Evolutionary conservation across 1,140 invertebrate species (phyloP).

Genomic region (Protaetia brevitarsis): DNA sequence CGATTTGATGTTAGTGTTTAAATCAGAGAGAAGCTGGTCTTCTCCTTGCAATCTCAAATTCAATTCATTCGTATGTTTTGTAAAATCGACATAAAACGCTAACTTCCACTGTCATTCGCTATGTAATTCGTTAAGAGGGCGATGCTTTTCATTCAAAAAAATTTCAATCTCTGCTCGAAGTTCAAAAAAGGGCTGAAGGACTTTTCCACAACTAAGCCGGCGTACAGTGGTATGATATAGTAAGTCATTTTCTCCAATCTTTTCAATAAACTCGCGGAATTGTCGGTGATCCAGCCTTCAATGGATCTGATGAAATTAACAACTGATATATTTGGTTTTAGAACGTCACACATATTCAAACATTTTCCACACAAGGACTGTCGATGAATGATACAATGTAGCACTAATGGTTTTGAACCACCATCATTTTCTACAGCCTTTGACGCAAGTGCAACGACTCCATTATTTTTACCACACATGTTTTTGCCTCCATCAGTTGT

Average conservation of each 20-base stretch:
- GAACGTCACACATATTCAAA: too few relatives aligned
- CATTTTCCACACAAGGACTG: too few relatives aligned
- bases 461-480: constrained; percentile 42
- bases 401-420: constrained; percentile 38
- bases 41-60: too few relatives aligned
- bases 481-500: too few relatives aligned
- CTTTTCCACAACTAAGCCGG: constrained; percentile 31
- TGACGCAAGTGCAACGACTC: constrained; percentile 36
- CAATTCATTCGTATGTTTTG: constrained; percentile 37
- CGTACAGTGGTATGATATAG: constrained; percentile 33
- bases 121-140: too few relatives aligned
- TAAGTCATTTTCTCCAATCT: constrained; percentile 31
- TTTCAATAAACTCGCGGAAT: neutral
- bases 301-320: neutral
- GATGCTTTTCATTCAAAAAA: too few relatives aligned
- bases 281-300: too few relatives aligned
- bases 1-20: too few relatives aligned
- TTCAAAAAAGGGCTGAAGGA: constrained; percentile 30
- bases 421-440: constrained; percentile 37
- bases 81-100: constrained; percentile 36
- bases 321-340: neutral
- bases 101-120: constrained; percentile 35
- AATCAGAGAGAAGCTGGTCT: too few relatives aligned
- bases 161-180: constrained; percentile 22
- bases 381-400: too few relatives aligned